Evolutionary conservation across 2,113 vertebrate genomes (phyloP).

Genomic region (Brachyhypopomus occidentalis): DNA sequence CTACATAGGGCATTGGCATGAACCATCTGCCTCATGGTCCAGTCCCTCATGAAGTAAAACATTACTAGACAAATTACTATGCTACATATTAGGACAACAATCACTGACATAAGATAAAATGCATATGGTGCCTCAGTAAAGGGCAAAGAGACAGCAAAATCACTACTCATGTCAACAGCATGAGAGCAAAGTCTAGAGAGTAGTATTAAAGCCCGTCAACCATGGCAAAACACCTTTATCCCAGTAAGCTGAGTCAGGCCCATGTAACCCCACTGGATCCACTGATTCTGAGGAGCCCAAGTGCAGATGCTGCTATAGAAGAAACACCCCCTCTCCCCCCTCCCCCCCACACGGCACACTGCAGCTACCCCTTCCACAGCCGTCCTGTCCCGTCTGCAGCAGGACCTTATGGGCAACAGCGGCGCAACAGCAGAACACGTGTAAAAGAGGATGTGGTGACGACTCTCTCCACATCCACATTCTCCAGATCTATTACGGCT

Average conservation of each 20-base stretch:
- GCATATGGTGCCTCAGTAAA: not conserved
- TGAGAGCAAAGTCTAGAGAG: not conserved
- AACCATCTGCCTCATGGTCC: not conserved
- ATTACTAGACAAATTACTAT: not conserved
- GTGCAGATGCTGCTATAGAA: not conserved
- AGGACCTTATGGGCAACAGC: not conserved
- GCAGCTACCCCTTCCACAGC: not conserved
- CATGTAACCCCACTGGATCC: not conserved
- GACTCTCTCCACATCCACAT: not conserved
- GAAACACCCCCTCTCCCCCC: not conserved
- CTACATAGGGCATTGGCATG: not conserved
- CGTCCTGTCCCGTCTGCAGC: not conserved
- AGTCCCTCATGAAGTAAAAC: not conserved
- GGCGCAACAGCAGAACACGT: not conserved
- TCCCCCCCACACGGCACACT: not conserved
- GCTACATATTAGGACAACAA: not conserved
- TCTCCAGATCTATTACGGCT: not conserved
- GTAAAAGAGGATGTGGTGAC: not conserved
- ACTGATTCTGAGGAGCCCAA: not conserved
- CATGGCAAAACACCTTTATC: not conserved
- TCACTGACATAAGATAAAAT: not conserved
- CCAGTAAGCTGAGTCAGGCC: not conserved
- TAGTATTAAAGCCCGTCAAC: not conserved
- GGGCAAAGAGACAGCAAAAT: not conserved
- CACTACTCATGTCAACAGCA: not conserved